phyloP scores from a whole-genome alignment of 2,888 invertebrate species.

The Drosophila melanocephala region DNA sequence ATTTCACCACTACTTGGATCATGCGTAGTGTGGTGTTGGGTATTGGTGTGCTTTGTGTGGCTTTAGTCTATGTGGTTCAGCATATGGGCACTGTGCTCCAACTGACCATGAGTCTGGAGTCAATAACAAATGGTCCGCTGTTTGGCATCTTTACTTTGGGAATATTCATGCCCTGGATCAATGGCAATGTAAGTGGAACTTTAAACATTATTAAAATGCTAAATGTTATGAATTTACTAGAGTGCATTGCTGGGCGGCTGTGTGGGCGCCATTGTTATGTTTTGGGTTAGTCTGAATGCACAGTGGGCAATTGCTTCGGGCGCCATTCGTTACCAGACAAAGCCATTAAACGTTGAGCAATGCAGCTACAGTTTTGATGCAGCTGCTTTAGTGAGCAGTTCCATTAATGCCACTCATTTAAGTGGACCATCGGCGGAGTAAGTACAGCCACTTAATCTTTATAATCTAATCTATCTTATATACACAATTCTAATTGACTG shows the following conservation, averaged over 20 bases:
- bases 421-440: constrained; percentile 67
- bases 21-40: constrained; percentile 90
- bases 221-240: constrained; percentile 77
- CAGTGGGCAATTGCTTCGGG: constrained; percentile 88
- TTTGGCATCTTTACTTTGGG: constrained; percentile 89
- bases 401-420: constrained; percentile 54
- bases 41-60: constrained; percentile 89
- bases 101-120: constrained; percentile 89
- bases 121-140: constrained; percentile 90
- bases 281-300: constrained; percentile 88
- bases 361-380: constrained; percentile 88
- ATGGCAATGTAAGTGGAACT: constrained; percentile 86
- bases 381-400: constrained; percentile 71
- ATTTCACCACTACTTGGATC: constrained; percentile 87
- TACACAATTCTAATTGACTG: background rate
- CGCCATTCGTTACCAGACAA: constrained; percentile 89
- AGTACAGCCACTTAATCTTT: constrained; percentile 22
- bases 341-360: constrained; percentile 88
- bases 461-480: background rate
- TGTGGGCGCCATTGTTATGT: constrained; percentile 87
- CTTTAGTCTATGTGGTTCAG: constrained; percentile 90
- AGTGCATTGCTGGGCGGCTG: constrained; percentile 88
- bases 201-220: background rate
- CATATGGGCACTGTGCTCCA: constrained; percentile 91
- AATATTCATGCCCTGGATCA: constrained; percentile 90